These are phyloP conservation scores for Sander vitreus DNA, from an alignment of 2,113 vertebrate species.

Conservation along the genomic window DNA sequence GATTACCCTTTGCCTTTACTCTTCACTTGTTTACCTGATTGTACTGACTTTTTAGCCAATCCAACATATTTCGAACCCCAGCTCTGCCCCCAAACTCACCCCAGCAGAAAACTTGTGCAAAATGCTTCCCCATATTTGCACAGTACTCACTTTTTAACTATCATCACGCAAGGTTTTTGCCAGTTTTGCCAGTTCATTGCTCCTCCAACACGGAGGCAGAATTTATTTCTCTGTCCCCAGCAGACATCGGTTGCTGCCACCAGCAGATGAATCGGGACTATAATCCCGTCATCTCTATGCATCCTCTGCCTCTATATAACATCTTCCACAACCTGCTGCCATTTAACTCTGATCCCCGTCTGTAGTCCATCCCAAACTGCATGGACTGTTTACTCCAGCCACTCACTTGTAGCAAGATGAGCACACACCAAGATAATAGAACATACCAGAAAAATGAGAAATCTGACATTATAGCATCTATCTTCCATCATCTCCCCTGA, in stretches of 20 bases:
- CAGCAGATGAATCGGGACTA: slow-evolving; percentile 37
- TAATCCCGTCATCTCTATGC: slow-evolving; percentile 68
- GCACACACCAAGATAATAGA: slow-evolving; percentile 13
- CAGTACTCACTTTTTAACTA: background rate
- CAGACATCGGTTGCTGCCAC: slow-evolving; percentile 1
- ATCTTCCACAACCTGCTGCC: slow-evolving; percentile 42
- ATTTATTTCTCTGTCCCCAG: slow-evolving; percentile 18
- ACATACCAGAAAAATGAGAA: slow-evolving; percentile 36
- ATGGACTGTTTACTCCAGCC: slow-evolving; percentile 31
- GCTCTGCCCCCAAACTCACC: background rate
- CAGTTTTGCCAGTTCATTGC: slow-evolving; percentile 14
- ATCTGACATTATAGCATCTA: slow-evolving; percentile 52
- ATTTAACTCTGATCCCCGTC: slow-evolving; percentile 27
- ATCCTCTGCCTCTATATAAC: slow-evolving; percentile 13
- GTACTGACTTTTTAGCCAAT: background rate
- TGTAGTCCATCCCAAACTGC: slow-evolving; percentile 13
- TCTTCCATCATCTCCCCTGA: slow-evolving; percentile 3
- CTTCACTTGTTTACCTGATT: background rate
- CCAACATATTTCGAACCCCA: background rate
- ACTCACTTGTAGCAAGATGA: background rate
- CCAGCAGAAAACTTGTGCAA: background rate
- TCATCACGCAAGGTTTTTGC: background rate
- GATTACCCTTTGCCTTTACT: background rate
- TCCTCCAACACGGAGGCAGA: slow-evolving; percentile 14
- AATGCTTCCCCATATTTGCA: background rate